A percentile compares a stretch with the other conserved stretches of the same genome.
Evolutionary conservation across 92 coral and sea anemone genomes (phyloP).

Genomic region (Zoanthus sansibaricus): DNA sequence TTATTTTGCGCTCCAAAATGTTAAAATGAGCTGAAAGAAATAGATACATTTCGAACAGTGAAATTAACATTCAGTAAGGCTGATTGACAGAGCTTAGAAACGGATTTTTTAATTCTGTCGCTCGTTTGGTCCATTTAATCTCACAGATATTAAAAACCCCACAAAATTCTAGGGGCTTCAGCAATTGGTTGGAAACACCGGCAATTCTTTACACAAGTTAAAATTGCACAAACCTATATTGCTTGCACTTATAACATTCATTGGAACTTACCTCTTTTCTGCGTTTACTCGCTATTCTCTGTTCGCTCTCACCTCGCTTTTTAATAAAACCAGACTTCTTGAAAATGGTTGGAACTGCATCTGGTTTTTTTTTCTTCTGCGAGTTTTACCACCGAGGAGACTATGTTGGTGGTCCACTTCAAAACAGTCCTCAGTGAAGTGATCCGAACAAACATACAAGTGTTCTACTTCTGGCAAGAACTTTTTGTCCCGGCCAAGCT

Average conservation of each 20-base stretch:
- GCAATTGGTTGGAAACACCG: slow-evolving; percentile 27
- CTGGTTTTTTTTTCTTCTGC: too few relatives aligned
- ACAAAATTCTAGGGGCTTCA: slow-evolving; percentile 11
- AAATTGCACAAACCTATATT: slow-evolving; percentile 23
- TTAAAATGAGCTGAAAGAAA: slow-evolving; percentile 5
- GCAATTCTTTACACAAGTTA: slow-evolving; percentile 7
- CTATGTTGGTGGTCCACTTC: too few relatives aligned
- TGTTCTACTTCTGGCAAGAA: too few relatives aligned
- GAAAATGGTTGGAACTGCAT: too few relatives aligned
- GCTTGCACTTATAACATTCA: not conserved
- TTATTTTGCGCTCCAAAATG: not conserved
- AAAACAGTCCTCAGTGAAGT: too few relatives aligned
- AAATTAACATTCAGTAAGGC: slow-evolving; percentile 38
- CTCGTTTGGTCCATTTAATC: slow-evolving; percentile 18
- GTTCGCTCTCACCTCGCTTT: too few relatives aligned
- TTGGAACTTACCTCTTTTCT: too few relatives aligned
- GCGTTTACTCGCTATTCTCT: too few relatives aligned
- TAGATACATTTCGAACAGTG: slow-evolving; percentile 16
- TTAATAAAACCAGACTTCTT: too few relatives aligned
- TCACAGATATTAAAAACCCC: not conserved
- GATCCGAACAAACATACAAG: too few relatives aligned
- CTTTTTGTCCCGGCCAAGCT: too few relatives aligned
- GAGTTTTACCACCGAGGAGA: too few relatives aligned
- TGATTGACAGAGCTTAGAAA: slow-evolving; percentile 30
- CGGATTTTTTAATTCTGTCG: slow-evolving; percentile 31